Percentiles rank a stretch among this genome's conserved stretches.
Evolutionary conservation across 2,797 vertebrate genomes (phyloP).

Genomic region (Spea hammondii): DNA sequence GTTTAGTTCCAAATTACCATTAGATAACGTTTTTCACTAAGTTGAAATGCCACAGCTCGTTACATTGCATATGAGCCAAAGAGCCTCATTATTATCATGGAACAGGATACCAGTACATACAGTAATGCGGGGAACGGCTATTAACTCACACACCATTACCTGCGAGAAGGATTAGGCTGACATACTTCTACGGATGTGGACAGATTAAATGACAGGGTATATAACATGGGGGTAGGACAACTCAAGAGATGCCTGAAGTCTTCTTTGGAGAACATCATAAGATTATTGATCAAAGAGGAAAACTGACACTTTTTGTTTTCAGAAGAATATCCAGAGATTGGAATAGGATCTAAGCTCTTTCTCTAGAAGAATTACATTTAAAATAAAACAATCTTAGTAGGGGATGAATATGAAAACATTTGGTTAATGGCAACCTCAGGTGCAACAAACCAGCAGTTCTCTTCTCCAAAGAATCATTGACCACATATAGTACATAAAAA

Average conservation of each 20-base stretch:
- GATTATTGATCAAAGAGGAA: background rate
- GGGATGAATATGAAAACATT: no score
- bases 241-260: constrained; percentile 1
- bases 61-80: constrained; percentile 67
- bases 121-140: constrained; percentile 51
- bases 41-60: constrained; percentile 67
- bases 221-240: background rate
- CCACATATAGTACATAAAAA: no score
- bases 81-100: constrained; percentile 66
- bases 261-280: background rate
- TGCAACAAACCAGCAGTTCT: no score
- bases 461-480: no score
- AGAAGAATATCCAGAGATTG: no score
- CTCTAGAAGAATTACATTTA: no score
- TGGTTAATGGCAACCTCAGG: no score
- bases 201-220: constrained; percentile 22
- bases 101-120: constrained; percentile 56
- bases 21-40: constrained; percentile 55
- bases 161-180: constrained; percentile 37
- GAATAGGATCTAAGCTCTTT: no score
- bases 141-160: constrained; percentile 59
- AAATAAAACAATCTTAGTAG: no score
- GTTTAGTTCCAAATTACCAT: constrained; percentile 43
- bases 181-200: constrained; percentile 5
- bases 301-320: background rate